A percentile compares a stretch with the other conserved stretches of the same genome.
These are phyloP conservation scores for Griposia aprilina DNA, from an alignment of 2,888 invertebrate species.

Conservation along the genomic window DNA sequence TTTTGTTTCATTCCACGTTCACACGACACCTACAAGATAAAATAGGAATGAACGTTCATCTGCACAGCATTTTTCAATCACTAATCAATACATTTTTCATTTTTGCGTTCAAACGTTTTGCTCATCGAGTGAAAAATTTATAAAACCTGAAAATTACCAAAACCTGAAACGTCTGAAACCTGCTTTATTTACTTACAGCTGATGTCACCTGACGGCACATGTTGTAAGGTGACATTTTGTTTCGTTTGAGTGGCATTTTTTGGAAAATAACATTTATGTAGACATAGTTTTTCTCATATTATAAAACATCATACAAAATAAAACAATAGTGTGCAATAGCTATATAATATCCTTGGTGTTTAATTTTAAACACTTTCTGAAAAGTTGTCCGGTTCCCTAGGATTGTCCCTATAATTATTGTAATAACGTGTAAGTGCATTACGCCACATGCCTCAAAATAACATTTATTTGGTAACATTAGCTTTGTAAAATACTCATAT, in stretches of 20 bases:
- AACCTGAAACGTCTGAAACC: not conserved
- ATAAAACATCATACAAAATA: not conserved
- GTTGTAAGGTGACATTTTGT: not conserved
- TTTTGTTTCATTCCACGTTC: not conserved
- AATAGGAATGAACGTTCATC: not conserved
- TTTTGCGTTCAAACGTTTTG: not conserved
- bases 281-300: not conserved
- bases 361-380: not conserved
- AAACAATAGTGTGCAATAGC: not conserved
- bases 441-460: not conserved
- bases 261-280: not conserved
- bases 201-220: not conserved
- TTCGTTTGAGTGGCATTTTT: not conserved
- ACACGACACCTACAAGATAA: not conserved
- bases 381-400: conserved; percentile 9
- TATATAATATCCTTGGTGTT: not conserved
- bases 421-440: not conserved
- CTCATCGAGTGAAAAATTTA: not conserved
- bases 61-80: too few species aligned
- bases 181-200: not conserved
- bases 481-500: not conserved
- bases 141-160: not conserved
- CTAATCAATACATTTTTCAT: not conserved
- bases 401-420: not conserved
- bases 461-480: conserved; percentile 8